These are phyloP conservation scores for Pomatostomus ruficeps DNA, from an alignment of 2,113 vertebrate species.

Conservation along the genomic window DNA sequence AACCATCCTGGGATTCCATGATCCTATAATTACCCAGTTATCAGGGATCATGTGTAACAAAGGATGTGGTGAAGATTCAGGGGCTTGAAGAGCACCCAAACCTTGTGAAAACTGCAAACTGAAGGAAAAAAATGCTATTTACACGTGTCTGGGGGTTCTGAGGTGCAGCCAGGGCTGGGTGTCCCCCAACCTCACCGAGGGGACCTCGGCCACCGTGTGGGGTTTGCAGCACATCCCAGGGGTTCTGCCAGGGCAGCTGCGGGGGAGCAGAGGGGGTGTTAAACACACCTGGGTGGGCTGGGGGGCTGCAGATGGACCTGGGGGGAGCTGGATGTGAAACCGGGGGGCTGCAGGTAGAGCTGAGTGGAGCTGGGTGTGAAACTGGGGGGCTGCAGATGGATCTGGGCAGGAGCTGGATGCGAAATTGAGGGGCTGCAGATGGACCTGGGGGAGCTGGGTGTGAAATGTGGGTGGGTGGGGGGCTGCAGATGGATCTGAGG, in stretches of 20 bases:
- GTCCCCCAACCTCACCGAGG: neutral
- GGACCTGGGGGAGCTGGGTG: too few relatives aligned
- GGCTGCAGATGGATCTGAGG: fast-evolving
- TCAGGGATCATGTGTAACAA: neutral
- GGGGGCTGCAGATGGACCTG: too few relatives aligned
- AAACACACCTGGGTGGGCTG: fast-evolving
- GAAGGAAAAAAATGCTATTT: fast-evolving
- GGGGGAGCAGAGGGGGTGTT: fast-evolving
- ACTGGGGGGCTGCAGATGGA: fast-evolving
- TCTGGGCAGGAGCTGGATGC: too few relatives aligned
- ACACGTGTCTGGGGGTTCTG: fast-evolving
- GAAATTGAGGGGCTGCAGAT: fast-evolving
- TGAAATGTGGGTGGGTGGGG: fast-evolving
- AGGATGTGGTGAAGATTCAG: fast-evolving
- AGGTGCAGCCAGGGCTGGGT: fast-evolving
- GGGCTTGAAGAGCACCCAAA: fast-evolving
- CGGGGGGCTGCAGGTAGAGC: too few relatives aligned
- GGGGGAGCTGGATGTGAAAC: neutral
- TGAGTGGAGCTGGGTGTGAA: neutral
- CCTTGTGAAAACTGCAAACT: neutral
- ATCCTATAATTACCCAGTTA: neutral
- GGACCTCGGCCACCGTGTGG: fast-evolving
- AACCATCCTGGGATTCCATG: neutral
- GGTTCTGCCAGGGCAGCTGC: fast-evolving
- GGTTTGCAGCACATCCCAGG: fast-evolving